Evolutionary conservation across 1,140 invertebrate species (phyloP), one percentile per base, ranked within the genome.

Genomic region (Trichonephila clavipes): DNA sequence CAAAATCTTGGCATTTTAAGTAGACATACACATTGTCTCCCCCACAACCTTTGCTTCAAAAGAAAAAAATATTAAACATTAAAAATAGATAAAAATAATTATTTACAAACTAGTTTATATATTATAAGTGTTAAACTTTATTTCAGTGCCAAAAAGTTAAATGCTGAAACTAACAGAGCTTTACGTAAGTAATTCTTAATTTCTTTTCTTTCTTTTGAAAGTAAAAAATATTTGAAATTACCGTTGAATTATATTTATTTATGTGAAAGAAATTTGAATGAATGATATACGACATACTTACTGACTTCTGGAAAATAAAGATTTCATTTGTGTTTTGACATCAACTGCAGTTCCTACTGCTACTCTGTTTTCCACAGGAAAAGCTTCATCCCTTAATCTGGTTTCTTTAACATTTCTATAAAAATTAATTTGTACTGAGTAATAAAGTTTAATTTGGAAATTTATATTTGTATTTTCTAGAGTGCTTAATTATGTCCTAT

Each of bases 371-470:
- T 90, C 88, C 8, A 88, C 93, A 10, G 64, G 81, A 16, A 72
- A 85, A n/a, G 72, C 66, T 64, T 94, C 94, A 82, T 94, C 94
- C 21, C 90, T 85, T 19, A 95, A 51, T 86, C 95, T 24, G 4
- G 95, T 95, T 62, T 94, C 94, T 19, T 94, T 94, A 0, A 90
- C 94, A 51, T 51, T 62, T 14, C 92, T 94, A 28, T 28, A 5
- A 64, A 64, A 61, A 10, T 51, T 51, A 51, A 51, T 51, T 51
- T 51, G 10, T 5, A 12, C 10, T 51, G 2, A 7, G 10, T 5
- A 51, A 51, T 18, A 85, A 59, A 21, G 7, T 5, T 24, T 85
- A 6, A 59, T 59, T 72, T 18, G 6, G 12, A 10, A 21, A 64
- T 19, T 64, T 21, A 64, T 64, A 10, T 51, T 10, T 51, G 0